A percentile compares a stretch with the other conserved stretches of the same genome.
These are phyloP conservation scores for Mythimna lalbum DNA, from an alignment of 2,888 invertebrate species.

Conservation along the genomic window DNA sequence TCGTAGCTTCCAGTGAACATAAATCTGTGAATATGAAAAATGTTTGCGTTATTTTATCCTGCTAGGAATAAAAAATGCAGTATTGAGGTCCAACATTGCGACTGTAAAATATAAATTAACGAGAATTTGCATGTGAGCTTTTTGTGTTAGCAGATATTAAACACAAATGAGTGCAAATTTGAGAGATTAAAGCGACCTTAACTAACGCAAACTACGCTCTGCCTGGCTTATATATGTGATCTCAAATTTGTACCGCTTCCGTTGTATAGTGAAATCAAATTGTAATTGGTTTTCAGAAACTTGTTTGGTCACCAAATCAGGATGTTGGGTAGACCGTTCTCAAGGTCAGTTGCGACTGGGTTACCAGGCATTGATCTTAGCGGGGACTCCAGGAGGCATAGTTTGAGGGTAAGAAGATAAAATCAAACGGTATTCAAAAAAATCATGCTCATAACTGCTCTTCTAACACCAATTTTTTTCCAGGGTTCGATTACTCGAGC, in stretches of 20 bases:
- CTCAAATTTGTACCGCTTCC: conserved; percentile 72
- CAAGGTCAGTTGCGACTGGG: conserved; percentile 92
- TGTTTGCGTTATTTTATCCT: conserved; percentile 57
- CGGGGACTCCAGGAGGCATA: conserved; percentile 90
- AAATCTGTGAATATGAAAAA: conserved; percentile 64
- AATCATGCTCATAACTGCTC: background rate
- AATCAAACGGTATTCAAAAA: background rate
- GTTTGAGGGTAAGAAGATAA: conserved; percentile 88
- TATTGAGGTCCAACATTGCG: conserved; percentile 65
- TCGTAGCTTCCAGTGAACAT: conserved; percentile 71
- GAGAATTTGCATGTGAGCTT: conserved; percentile 87
- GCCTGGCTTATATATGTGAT: conserved; percentile 82
- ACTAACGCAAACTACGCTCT: conserved; percentile 76
- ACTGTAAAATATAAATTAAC: conserved; percentile 64
- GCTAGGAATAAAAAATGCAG: conserved; percentile 60
- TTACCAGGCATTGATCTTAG: conserved; percentile 88
- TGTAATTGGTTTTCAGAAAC: conserved; percentile 88
- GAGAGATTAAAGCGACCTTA: conserved; percentile 68
- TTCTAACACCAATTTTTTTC: conserved; percentile 51
- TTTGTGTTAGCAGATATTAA: conserved; percentile 84
- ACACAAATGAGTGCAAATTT: conserved; percentile 78
- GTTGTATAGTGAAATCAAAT: conserved; percentile 79
- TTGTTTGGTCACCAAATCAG: conserved; percentile 92
- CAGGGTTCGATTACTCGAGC: conserved; percentile 94
- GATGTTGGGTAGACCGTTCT: conserved; percentile 92